Conservation (phyloP, 2,113 vertebrate species). For the Cygnus buccinator region DNA sequence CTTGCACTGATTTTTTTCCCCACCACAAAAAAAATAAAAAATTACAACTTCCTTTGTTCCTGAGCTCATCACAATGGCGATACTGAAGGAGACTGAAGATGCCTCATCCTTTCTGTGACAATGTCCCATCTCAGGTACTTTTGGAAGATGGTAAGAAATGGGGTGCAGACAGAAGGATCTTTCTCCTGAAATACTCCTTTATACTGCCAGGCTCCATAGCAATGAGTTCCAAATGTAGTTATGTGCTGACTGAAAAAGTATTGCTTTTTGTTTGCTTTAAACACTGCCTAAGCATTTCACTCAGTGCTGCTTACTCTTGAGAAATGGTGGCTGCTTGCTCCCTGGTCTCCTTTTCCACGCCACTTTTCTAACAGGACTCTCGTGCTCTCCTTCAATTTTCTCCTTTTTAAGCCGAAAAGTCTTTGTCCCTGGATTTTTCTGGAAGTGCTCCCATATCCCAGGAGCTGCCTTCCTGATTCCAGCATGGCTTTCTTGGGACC, state of each 20-base stretch:
- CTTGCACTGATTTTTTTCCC: not conserved
- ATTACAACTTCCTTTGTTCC: not conserved
- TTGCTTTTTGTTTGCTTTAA: not conserved
- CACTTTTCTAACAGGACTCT: not conserved
- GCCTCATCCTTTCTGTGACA: not conserved
- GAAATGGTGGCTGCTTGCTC: fast-evolving
- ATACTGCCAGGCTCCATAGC: not conserved
- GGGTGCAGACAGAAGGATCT: not conserved
- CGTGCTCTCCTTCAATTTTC: not conserved
- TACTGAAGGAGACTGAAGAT: not conserved
- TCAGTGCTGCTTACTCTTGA: not conserved
- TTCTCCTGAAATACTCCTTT: not conserved
- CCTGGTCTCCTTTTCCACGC: not conserved
- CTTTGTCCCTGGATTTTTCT: not conserved
- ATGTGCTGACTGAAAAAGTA: not conserved
- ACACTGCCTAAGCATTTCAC: not conserved
- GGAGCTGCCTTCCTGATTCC: not conserved
- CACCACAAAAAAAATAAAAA: not conserved
- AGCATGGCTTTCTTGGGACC: not conserved
- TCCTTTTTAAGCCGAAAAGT: not conserved
- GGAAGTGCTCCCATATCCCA: not conserved
- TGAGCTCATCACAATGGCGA: not conserved
- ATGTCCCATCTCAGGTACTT: not conserved
- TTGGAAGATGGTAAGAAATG: not conserved
- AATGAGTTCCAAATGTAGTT: not conserved